Conservation (phyloP, 2,888 invertebrate genomes). For the Osedax frankpressi region DNA sequence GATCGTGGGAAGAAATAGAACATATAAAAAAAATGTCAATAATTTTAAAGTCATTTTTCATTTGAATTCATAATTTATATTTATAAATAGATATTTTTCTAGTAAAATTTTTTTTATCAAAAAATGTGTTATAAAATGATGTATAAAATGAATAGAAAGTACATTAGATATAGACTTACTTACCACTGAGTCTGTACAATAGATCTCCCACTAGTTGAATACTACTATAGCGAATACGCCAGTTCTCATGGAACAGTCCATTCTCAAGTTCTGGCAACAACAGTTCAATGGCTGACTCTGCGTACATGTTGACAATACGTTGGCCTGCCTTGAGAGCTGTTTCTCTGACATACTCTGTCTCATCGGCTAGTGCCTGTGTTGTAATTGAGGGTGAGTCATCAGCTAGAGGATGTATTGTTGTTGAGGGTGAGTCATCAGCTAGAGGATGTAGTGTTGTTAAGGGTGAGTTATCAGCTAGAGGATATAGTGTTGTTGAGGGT, state of each 20-base stretch:
- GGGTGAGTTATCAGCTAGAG: too few relatives aligned
- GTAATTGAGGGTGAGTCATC: too few relatives aligned
- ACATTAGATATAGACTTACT: conserved; percentile 14
- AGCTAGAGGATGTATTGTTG: too few relatives aligned
- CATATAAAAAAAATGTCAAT: too few relatives aligned
- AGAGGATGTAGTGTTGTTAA: too few relatives aligned
- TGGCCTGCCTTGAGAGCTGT: conserved; percentile 93
- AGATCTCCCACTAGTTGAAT: conserved; percentile 89
- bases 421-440: too few relatives aligned
- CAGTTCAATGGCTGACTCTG: conserved; percentile 81
- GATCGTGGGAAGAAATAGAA: too few relatives aligned
- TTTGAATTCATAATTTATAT: too few relatives aligned
- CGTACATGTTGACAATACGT: conserved; percentile 86
- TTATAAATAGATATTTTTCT: too few relatives aligned
- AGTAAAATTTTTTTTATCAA: too few relatives aligned
- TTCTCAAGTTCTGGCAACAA: conserved; percentile 76
- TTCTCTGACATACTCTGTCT: conserved; percentile 93
- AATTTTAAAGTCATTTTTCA: too few relatives aligned
- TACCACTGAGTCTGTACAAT: conserved; percentile 66
- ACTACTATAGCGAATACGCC: conserved; percentile 83
- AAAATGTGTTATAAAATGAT: not conserved
- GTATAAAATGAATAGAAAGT: not conserved
- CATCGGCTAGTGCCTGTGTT: conserved; percentile 75
- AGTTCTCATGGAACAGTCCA: conserved; percentile 92
- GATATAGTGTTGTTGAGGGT: too few relatives aligned